phyloP scores from a whole-genome alignment of 2,797 vertebrate species.

The Poeciliopsis infans region DNA sequence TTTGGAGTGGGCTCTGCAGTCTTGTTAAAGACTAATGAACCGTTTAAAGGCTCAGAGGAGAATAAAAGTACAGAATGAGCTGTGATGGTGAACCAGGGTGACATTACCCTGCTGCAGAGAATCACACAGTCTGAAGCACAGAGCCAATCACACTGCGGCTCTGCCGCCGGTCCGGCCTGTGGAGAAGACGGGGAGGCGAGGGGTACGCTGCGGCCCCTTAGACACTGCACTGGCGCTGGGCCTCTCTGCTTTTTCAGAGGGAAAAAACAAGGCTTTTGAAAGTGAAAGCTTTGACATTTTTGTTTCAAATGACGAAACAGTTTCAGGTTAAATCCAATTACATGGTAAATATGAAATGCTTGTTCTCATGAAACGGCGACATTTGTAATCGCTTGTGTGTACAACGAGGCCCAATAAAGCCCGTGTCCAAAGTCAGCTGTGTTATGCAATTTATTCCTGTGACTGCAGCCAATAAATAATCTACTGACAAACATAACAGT shows the following conservation, averaged over 20 bases:
- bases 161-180: slow-evolving; percentile 49
- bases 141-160: slow-evolving; percentile 66
- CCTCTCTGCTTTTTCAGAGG: slow-evolving; percentile 69
- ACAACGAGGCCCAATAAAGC: slow-evolving; percentile 37
- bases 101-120: slow-evolving; percentile 77
- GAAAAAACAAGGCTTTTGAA: slow-evolving; percentile 47
- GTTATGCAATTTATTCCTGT: slow-evolving; percentile 14
- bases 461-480: slow-evolving; percentile 23
- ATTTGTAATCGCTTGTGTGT: slow-evolving; percentile 46
- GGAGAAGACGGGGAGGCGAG: slow-evolving; percentile 35
- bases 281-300: slow-evolving; percentile 54
- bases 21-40: slow-evolving; percentile 79
- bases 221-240: slow-evolving; percentile 61
- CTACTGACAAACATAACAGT: not conserved
- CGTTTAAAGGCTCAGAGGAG: slow-evolving; percentile 70
- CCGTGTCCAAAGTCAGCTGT: slow-evolving; percentile 50
- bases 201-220: slow-evolving; percentile 48
- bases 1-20: slow-evolving; percentile 62
- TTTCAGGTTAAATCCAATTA: slow-evolving; percentile 50
- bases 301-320: slow-evolving; percentile 57
- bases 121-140: slow-evolving; percentile 67
- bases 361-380: slow-evolving; percentile 20
- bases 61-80: slow-evolving; percentile 74
- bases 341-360: slow-evolving; percentile 60
- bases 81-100: slow-evolving; percentile 76